These are phyloP conservation scores for Microcebus tavaratra DNA, from an alignment of 2,113 vertebrate genomes.

Conservation along the genomic window DNA sequence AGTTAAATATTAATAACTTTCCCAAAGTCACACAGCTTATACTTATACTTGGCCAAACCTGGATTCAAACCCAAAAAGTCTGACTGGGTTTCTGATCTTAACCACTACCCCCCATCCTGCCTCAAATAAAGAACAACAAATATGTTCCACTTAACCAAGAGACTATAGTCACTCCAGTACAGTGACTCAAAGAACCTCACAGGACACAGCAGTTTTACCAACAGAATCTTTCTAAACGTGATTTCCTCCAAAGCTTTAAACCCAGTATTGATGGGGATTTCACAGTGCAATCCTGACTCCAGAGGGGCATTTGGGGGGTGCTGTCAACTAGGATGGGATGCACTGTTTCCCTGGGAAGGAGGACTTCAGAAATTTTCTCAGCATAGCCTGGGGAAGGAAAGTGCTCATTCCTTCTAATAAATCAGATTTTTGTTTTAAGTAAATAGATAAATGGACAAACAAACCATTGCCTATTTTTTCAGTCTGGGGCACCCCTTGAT, in stretches of 20 bases:
- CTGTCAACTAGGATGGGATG: fast-evolving
- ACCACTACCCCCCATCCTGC: background rate
- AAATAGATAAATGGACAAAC: constrained; percentile 6
- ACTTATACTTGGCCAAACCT: background rate
- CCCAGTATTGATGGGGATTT: background rate
- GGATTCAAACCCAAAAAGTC: background rate
- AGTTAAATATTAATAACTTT: background rate
- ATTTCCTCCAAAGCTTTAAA: background rate
- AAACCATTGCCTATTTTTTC: constrained; percentile 38
- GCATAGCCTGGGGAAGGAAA: background rate
- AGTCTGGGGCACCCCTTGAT: constrained; percentile 52
- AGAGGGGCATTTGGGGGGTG: background rate
- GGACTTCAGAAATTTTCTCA: background rate
- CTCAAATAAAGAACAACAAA: background rate
- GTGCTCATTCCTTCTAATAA: background rate
- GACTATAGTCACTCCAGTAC: background rate
- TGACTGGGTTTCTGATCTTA: background rate
- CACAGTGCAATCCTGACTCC: background rate
- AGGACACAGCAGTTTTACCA: background rate
- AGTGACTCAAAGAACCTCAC: background rate
- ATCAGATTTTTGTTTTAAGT: constrained; percentile 23
- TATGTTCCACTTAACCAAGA: background rate
- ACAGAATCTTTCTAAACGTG: background rate
- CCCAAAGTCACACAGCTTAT: background rate
- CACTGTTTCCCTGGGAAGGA: background rate